Base-by-base conservation (phyloP, 2,797 vertebrate species). In the Nyctibius grandis region DNA sequence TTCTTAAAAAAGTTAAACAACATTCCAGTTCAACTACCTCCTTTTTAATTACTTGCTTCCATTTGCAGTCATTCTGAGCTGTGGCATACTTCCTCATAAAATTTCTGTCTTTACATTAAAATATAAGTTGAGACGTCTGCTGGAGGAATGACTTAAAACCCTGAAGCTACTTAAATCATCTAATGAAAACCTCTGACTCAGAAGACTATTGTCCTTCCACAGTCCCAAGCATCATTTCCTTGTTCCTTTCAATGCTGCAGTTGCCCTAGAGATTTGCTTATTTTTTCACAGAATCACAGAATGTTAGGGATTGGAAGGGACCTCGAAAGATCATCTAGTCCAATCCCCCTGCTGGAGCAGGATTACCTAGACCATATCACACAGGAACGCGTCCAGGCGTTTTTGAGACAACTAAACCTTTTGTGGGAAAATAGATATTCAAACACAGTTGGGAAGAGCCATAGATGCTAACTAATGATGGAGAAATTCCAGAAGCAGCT, bases 121-220 rank as follows among this genome's bases (percentile, higher is more conserved):
- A 44, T 3, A 1, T 53, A 69, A 89, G 70, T 88, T 84, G 74
- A 96, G 38, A 77, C 29, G 77, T 74, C 59, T 77, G 48, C n/a
- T 82, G 42, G 33, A 89, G 36, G 19, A 85, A 73, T 89, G 59
- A 91, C 54, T 87, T 87, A 63, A 91, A 91, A 45, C 75, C 51
- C 68, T 1, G 11, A 76, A 95, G 84, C 74, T 91, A 47, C 60
- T 73, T 69, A 64, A 92, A 83, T 68, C 29, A 74, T 60, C 57
- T 74, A 42, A 74, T 57, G 67, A 74, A 87, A 85, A 92, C 29
- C 56, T 89, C 67, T 89, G 77, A 86, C 65, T 96, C 73, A 93
- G 82, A 57, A 81, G 23, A 22, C n/a, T 85, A 12, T 67, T 92
- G 67, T 82, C 85, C 84, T 90, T 53, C 80, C 33, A 56, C 67